These are phyloP conservation scores for Cephus cinctus DNA, from an alignment of 1,140 invertebrate species.

Conservation along the genomic window DNA sequence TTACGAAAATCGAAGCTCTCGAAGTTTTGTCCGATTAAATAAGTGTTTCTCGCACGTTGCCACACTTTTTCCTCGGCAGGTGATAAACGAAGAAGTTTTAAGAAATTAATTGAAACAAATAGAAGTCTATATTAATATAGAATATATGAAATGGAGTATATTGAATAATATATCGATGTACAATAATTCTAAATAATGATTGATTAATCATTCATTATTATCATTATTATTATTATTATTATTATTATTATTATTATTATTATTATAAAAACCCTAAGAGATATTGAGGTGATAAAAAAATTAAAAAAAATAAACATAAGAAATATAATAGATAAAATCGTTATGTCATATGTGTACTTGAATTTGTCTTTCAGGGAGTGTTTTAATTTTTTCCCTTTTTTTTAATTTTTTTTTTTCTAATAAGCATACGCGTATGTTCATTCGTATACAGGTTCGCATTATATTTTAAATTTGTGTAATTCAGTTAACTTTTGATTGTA, in stretches of 20 bases:
- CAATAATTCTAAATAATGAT: conserved; percentile 52
- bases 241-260: conserved; percentile 27
- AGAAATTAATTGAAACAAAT: conserved; percentile 41
- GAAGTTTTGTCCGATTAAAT: conserved; percentile 35
- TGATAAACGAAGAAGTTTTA: conserved; percentile 47
- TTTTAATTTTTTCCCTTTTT: background rate
- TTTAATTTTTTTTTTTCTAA: background rate
- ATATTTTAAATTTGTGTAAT: too few species aligned
- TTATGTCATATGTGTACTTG: too few species aligned
- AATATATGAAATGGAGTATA: conserved; percentile 53
- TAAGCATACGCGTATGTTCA: background rate
- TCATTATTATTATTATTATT: conserved; percentile 37
- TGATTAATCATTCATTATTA: too few species aligned
- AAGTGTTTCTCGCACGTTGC: conserved; percentile 42
- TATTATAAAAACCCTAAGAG: conserved; percentile 4
- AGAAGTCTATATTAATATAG: conserved; percentile 53
- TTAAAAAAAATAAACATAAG: too few species aligned
- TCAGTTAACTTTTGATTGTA: too few species aligned
- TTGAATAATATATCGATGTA: conserved; percentile 56
- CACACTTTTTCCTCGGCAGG: conserved; percentile 42
- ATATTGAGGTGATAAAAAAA: too few species aligned
- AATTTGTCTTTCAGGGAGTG: background rate
- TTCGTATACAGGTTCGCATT: too few species aligned
- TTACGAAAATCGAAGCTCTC: conserved; percentile 11
- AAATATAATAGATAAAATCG: too few species aligned